Base-by-base conservation (phyloP, 2,113 vertebrate species). In the Ictalurus punctatus region DNA sequence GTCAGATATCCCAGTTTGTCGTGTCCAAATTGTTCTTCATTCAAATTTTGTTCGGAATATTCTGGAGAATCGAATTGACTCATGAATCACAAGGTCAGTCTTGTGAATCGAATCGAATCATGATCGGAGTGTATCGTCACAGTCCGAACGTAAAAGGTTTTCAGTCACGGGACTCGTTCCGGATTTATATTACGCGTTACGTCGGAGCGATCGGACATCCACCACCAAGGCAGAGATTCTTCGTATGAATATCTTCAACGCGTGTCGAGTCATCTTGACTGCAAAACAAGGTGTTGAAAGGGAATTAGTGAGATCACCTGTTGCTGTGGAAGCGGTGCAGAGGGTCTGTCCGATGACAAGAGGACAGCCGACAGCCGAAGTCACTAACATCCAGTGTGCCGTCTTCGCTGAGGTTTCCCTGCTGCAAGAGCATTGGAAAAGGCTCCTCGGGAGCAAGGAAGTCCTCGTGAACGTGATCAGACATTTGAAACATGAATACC, bases 331-430 rank as follows among this genome's bases (percentile, higher is more conserved):
- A 98, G 90, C 97, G 97, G 90, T 95, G 97, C 34, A 99, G 95
- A 2, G 98, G 98, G 91, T 99, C 97, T 4, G 98, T 99, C 89
- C 98, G 95, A 94, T 99, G 98, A 94, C 98, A 99, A 1, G 98
- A 99, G 0, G 98, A 99, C 14, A 98, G 95, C 90, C 97, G 97
- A 94, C 96, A 99, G 88, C 97, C 97, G 87, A 99, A 98, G 93
- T 98, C 98, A 92, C 98, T 98, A 92, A 97, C 97, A 69, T 99
- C 98, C 92, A 98, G 92, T 8, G 97, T 98, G 81, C 97, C 97
- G 71, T 98, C 97, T 90, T 99, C 98, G 89, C 97, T 98, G 89
- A 96, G 95, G 93, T 96, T 97, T 90, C 96, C 95, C 44, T 96
- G 96, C 89, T 96, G 96, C 58, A 96, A 97, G 79, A 98, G 95